phyloP scores from a whole-genome alignment of 2,888 invertebrate species.

The Hermaeophaga mercurialis region DNA sequence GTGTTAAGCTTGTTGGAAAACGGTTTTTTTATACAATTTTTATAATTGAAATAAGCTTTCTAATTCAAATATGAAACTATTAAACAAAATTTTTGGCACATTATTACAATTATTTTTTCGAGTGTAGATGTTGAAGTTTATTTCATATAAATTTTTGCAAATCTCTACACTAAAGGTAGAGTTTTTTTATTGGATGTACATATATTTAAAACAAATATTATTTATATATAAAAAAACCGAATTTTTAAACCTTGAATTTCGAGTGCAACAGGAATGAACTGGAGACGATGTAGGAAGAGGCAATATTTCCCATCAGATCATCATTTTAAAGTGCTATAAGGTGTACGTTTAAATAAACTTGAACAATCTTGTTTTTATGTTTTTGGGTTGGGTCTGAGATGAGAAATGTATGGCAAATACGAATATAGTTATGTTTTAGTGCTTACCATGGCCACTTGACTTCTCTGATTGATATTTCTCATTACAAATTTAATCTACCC shows the following conservation, averaged over 20 bases:
- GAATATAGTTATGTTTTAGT: conserved; percentile 68
- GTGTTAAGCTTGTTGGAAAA: conserved; percentile 11
- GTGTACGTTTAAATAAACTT: background rate
- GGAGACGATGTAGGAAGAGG: background rate
- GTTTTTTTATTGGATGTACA: conserved; percentile 3
- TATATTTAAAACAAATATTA: background rate
- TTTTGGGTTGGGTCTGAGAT: conserved; percentile 25
- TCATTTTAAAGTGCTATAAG: background rate
- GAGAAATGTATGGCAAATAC: conserved; percentile 37
- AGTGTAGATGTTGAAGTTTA: too few relatives aligned
- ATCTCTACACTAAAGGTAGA: too few relatives aligned
- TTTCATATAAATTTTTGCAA: too few relatives aligned
- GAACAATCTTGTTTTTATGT: conserved; percentile 1
- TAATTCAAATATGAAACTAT: too few relatives aligned
- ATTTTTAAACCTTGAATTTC: background rate
- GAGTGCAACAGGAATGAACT: conserved; percentile 1
- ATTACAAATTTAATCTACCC: conserved; percentile 94
- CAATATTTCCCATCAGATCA: background rate
- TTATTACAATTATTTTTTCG: too few relatives aligned
- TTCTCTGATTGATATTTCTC: conserved; percentile 95
- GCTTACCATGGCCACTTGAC: conserved; percentile 99
- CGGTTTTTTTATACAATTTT: conserved; percentile 15
- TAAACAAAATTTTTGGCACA: too few relatives aligned
- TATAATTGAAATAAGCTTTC: too few relatives aligned
- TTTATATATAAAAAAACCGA: conserved; percentile 10